These are phyloP conservation scores for Menidia menidia DNA, from an alignment of 2,797 vertebrate species.

Conservation along the genomic window DNA sequence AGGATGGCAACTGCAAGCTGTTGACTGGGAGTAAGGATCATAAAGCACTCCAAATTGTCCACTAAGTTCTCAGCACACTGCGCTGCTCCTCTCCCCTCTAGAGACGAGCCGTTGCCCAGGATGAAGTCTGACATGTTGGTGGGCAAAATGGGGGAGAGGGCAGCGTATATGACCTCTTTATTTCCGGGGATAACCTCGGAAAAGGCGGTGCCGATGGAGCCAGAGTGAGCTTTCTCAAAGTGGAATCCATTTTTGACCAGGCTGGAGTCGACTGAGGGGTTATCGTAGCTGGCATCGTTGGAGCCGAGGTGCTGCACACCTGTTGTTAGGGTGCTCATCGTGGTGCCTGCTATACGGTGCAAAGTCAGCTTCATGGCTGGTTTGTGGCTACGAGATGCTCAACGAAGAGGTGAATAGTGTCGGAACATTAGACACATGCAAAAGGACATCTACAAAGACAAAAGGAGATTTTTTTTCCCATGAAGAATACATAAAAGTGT, in stretches of 20 bases:
- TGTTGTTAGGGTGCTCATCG: slow-evolving; percentile 92
- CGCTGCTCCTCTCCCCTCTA: slow-evolving; percentile 81
- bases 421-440: slow-evolving; percentile 31
- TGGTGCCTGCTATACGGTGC: slow-evolving; percentile 91
- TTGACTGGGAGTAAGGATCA: slow-evolving; percentile 96
- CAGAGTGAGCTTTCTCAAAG: slow-evolving; percentile 88
- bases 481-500: slow-evolving; percentile 2
- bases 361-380: slow-evolving; percentile 92
- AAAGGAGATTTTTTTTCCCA: not conserved
- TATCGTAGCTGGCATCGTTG: slow-evolving; percentile 91
- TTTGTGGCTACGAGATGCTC: slow-evolving; percentile 50
- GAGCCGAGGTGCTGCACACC: slow-evolving; percentile 91
- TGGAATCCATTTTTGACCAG: slow-evolving; percentile 73
- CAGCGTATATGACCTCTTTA: slow-evolving; percentile 84
- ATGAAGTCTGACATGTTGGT: slow-evolving; percentile 89
- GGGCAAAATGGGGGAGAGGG: slow-evolving; percentile 84
- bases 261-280: slow-evolving; percentile 51
- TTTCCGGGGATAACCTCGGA: slow-evolving; percentile 87
- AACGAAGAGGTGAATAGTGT: slow-evolving; percentile 34
- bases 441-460: slow-evolving; percentile 41
- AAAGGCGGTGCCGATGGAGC: slow-evolving; percentile 87
- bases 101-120: slow-evolving; percentile 85
- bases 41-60: slow-evolving; percentile 98
- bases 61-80: slow-evolving; percentile 95
- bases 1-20: slow-evolving; percentile 93